Percentiles rank a stretch among this genome's conserved stretches.
Evolutionary conservation across 2,888 invertebrate species (phyloP).

Genomic region (Patella caerulea): DNA sequence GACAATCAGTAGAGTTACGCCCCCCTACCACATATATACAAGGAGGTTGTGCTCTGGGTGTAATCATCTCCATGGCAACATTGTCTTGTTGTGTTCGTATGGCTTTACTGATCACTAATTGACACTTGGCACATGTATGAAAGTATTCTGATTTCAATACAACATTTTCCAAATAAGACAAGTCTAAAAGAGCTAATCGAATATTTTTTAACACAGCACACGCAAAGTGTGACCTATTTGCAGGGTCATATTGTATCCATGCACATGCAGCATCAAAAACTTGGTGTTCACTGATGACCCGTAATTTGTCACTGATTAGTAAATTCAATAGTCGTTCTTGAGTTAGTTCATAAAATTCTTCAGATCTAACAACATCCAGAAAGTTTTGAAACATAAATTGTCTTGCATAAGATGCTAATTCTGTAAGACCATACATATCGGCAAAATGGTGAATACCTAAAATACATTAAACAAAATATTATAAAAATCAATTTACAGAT

Average conservation of each 20-base stretch:
- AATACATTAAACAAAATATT: slow-evolving; percentile 14
- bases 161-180: slow-evolving; percentile 61
- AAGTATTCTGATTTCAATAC: slow-evolving; percentile 65
- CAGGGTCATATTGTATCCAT: slow-evolving; percentile 64
- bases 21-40: slow-evolving; percentile 70
- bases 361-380: slow-evolving; percentile 63
- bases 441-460: slow-evolving; percentile 68
- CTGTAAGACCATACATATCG: slow-evolving; percentile 67
- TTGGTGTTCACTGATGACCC: slow-evolving; percentile 62
- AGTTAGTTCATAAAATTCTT: slow-evolving; percentile 64
- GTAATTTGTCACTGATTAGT: slow-evolving; percentile 63
- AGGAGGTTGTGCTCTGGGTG: slow-evolving; percentile 64
- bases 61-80: slow-evolving; percentile 52
- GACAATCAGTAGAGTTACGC: slow-evolving; percentile 65
- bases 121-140: slow-evolving; percentile 66
- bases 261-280: slow-evolving; percentile 64
- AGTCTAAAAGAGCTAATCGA: slow-evolving; percentile 62
- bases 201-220: slow-evolving; percentile 64
- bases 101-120: slow-evolving; percentile 63
- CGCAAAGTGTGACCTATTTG: slow-evolving; percentile 47
- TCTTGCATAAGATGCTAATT: slow-evolving; percentile 60
- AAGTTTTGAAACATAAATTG: slow-evolving; percentile 68
- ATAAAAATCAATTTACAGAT: neutral
- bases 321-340: slow-evolving; percentile 60
- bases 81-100: slow-evolving; percentile 61